Evolutionary conservation across 2,888 invertebrate genomes (phyloP).

Genomic region (Ferdinandea cuprea): DNA sequence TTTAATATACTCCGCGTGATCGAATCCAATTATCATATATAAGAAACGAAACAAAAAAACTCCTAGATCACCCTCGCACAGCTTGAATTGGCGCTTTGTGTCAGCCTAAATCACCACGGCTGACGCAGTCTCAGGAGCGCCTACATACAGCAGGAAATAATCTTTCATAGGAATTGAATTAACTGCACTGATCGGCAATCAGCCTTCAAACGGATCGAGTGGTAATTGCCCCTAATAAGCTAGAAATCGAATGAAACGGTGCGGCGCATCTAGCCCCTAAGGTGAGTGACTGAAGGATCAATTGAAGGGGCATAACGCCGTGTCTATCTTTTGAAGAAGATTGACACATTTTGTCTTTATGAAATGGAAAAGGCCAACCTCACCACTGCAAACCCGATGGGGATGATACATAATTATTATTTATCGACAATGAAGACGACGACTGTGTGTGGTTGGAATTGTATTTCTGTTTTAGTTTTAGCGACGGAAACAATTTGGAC

Average conservation of each 20-base stretch:
- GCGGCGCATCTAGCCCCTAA: slow-evolving; percentile 47
- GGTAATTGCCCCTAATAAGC: slow-evolving; percentile 73
- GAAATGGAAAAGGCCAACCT: slow-evolving; percentile 36
- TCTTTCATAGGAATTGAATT: slow-evolving; percentile 61
- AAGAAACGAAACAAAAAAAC: neutral
- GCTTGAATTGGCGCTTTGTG: slow-evolving; percentile 49
- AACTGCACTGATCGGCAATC: slow-evolving; percentile 56
- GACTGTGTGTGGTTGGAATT: slow-evolving; percentile 51
- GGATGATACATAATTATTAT: slow-evolving; percentile 68
- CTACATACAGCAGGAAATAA: slow-evolving; percentile 46
- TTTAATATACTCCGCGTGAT: slow-evolving; percentile 23
- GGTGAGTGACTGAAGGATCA: slow-evolving; percentile 54
- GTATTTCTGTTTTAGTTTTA: slow-evolving; percentile 12
- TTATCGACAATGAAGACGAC: slow-evolving; percentile 58
- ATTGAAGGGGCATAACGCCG: slow-evolving; percentile 52
- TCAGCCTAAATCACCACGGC: slow-evolving; percentile 61
- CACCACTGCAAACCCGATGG: slow-evolving; percentile 52
- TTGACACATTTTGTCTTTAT: slow-evolving; percentile 70
- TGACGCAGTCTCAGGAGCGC: slow-evolving; percentile 26
- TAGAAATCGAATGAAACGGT: slow-evolving; percentile 18
- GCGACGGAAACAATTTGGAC: slow-evolving; percentile 55
- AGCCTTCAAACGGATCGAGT: slow-evolving; percentile 65
- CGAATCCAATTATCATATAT: slow-evolving; percentile 16
- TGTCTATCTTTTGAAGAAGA: slow-evolving; percentile 68
- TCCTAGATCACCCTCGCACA: slow-evolving; percentile 44